These are phyloP conservation scores for Spinus pinus DNA, from an alignment of 2,797 vertebrate genomes.

Conservation along the genomic window DNA sequence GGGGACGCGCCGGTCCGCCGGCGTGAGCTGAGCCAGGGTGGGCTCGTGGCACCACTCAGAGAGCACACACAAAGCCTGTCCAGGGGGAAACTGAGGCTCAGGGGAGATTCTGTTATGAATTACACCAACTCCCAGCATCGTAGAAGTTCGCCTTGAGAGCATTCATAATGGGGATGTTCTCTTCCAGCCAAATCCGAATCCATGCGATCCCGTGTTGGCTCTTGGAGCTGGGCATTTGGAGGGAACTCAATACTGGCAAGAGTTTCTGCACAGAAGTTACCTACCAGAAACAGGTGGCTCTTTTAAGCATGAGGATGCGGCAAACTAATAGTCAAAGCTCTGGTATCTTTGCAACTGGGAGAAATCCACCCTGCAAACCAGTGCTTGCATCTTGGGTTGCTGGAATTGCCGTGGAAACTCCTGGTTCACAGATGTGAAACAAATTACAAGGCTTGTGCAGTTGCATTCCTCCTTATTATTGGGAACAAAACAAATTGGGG, in stretches of 20 bases:
- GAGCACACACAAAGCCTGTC: background rate
- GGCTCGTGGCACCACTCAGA: fast-evolving
- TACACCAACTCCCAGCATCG: background rate
- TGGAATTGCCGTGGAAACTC: conserved; percentile 38
- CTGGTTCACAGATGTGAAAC: conserved; percentile 59
- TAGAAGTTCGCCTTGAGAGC: background rate
- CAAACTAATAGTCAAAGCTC: background rate
- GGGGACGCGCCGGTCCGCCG: background rate
- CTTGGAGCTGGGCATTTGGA: conserved; percentile 8
- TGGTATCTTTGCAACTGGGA: background rate
- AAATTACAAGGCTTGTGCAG: conserved; percentile 29
- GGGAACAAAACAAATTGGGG: conserved; percentile 63
- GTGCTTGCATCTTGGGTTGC: conserved; percentile 30
- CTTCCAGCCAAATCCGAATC: background rate
- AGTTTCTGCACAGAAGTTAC: background rate
- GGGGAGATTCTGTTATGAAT: background rate
- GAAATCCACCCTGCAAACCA: background rate
- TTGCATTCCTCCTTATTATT: conserved; percentile 66
- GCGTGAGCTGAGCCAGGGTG: background rate
- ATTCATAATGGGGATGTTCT: background rate
- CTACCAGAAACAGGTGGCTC: conserved; percentile 2
- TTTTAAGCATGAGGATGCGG: background rate
- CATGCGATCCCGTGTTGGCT: fast-evolving
- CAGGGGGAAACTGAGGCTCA: background rate
- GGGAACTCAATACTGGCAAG: background rate